These are phyloP conservation scores for Caenorhabditis inopinata DNA, from an alignment of 1,140 invertebrate species.

Conservation along the genomic window DNA sequence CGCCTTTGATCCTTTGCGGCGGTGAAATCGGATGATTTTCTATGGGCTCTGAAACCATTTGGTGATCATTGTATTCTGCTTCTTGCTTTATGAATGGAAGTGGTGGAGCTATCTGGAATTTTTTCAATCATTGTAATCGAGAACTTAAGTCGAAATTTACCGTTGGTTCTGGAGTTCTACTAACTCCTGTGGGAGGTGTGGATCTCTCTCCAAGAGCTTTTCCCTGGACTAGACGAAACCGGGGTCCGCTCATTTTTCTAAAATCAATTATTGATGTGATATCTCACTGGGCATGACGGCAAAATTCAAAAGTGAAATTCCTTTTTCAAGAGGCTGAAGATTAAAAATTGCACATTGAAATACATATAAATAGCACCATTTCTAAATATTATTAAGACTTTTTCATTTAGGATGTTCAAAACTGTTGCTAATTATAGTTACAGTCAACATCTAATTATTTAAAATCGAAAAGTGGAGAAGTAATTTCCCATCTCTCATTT, in stretches of 20 bases:
- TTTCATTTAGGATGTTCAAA: too few species aligned
- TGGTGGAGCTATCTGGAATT: background rate
- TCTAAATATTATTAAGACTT: too few species aligned
- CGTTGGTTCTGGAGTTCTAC: background rate
- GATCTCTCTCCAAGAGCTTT: background rate
- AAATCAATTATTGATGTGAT: background rate
- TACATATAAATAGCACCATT: too few species aligned
- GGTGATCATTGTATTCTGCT: background rate
- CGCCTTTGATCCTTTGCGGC: background rate
- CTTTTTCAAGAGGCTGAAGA: too few species aligned
- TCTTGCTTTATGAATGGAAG: background rate
- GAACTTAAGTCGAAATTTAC: background rate
- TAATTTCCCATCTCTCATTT: too few species aligned
- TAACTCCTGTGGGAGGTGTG: background rate
- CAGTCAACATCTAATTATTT: too few species aligned
- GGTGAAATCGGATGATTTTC: background rate
- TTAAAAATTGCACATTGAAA: too few species aligned
- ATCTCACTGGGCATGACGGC: too few species aligned
- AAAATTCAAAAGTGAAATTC: too few species aligned
- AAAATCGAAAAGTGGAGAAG: too few species aligned
- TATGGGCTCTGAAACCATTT: background rate
- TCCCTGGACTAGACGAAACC: conserved; percentile 6
- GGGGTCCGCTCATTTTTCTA: background rate
- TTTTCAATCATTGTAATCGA: background rate
- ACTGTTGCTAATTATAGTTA: too few species aligned